phyloP scores from a whole-genome alignment of 1,140 invertebrate species.

The Trachymyrmex septentrionalis region DNA sequence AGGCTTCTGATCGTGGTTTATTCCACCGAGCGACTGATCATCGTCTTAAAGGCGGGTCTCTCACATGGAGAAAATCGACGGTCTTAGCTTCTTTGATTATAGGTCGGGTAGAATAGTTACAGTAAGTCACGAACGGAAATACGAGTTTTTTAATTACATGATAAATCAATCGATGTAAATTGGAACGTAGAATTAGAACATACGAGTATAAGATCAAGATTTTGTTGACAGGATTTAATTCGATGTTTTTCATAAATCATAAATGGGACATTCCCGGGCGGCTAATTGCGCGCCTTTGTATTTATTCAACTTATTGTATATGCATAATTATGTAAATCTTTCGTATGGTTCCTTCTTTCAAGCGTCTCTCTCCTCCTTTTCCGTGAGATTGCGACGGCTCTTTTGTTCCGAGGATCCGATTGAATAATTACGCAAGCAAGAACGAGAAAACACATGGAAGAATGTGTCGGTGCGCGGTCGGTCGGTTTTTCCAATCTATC shows the following conservation, averaged over 20 bases:
- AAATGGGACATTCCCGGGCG: not conserved
- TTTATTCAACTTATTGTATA: not conserved
- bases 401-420: constrained; percentile 13
- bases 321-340: constrained; percentile 59
- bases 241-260: constrained; percentile 46
- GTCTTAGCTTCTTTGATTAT: not conserved
- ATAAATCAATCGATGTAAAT: not conserved
- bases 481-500: not conserved
- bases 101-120: not conserved
- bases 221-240: constrained; percentile 21
- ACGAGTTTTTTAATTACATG: not conserved
- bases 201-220: not conserved
- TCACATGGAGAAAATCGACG: not conserved
- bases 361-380: not conserved
- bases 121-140: not conserved
- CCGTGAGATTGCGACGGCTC: not conserved
- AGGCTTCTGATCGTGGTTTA: constrained; percentile 62
- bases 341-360: constrained; percentile 22
- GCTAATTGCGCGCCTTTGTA: constrained; percentile 34
- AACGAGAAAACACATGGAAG: not conserved
- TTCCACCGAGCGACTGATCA: constrained; percentile 3
- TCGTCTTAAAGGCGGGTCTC: constrained; percentile 52
- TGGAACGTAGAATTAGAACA: not conserved
- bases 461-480: not conserved
- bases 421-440: constrained; percentile 32